Percentiles rank a stretch among this genome's conserved stretches.
Conservation (phyloP, 1,140 invertebrate genomes). For the Drosophila erecta region DNA sequence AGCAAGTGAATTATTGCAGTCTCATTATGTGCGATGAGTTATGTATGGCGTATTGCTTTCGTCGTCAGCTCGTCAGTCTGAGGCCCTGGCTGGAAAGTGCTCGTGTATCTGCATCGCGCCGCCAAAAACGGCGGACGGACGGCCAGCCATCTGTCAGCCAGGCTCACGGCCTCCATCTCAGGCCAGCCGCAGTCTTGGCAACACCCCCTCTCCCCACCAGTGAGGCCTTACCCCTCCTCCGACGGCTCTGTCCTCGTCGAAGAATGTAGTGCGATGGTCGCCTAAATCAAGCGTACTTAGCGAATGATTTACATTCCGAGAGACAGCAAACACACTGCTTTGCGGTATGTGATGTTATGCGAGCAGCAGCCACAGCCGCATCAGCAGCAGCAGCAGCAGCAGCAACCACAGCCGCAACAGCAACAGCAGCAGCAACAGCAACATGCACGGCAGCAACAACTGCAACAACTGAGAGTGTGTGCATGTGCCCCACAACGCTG, state of each 20-base stretch:
- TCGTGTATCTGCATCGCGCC: conserved; percentile 76
- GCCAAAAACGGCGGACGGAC: conserved; percentile 50
- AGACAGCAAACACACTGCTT: conserved; percentile 84
- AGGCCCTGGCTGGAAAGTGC: conserved; percentile 58
- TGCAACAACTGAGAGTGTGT: conserved; percentile 11
- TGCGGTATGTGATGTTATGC: conserved; percentile 84
- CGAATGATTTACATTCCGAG: conserved; percentile 85
- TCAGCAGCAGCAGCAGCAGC: conserved; percentile 29
- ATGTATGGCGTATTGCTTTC: conserved; percentile 84
- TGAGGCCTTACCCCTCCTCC: background rate
- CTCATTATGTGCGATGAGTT: conserved; percentile 85
- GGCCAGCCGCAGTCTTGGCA: background rate
- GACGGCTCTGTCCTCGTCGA: conserved; percentile 45
- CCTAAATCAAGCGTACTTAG: conserved; percentile 85
- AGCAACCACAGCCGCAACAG: conserved; percentile 33
- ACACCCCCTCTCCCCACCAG: background rate
- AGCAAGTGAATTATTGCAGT: conserved; percentile 85
- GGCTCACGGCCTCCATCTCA: conserved; percentile 28
- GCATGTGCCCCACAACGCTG: conserved; percentile 57
- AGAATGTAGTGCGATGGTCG: conserved; percentile 83
- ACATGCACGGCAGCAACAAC: conserved; percentile 39
- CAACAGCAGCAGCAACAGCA: conserved; percentile 22
- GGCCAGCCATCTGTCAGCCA: conserved; percentile 67
- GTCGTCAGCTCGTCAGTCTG: conserved; percentile 75
- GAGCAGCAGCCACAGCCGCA: conserved; percentile 57